Percentiles rank a stretch among this genome's conserved stretches.
phyloP scores from a whole-genome alignment of 2,113 vertebrate species.

The Dendrocopos noguchii region DNA sequence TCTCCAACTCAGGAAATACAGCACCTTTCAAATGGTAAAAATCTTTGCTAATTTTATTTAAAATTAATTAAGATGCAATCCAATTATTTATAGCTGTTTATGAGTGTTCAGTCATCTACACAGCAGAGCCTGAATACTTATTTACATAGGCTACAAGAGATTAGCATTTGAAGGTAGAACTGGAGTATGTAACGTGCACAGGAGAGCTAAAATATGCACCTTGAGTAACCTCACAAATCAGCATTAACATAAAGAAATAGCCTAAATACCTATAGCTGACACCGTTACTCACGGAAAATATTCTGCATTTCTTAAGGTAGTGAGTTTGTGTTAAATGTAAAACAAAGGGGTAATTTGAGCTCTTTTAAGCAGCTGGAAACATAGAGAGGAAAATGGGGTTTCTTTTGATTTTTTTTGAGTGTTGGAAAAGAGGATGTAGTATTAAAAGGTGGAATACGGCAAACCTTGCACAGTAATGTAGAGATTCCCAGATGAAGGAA shows the following conservation, averaged over 20 bases:
- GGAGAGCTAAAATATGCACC: constrained; percentile 21
- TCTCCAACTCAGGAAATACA: not conserved
- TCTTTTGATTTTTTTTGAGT: not conserved
- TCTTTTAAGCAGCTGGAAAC: not conserved
- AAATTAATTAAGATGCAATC: constrained; percentile 25
- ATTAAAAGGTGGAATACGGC: not conserved
- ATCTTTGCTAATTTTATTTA: not conserved
- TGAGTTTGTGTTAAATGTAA: not conserved
- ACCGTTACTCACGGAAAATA: not conserved
- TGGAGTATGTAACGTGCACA: not conserved
- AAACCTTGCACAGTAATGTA: not conserved
- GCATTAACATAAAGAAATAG: not conserved
- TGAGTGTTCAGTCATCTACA: constrained; percentile 16
- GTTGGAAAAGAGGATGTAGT: not conserved
- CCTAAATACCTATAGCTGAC: not conserved
- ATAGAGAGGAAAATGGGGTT: not conserved
- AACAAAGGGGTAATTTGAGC: not conserved
- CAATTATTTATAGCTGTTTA: constrained; percentile 30
- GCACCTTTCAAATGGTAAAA: not conserved
- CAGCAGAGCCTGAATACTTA: constrained; percentile 17
- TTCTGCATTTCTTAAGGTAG: not conserved
- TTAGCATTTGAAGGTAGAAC: constrained; percentile 14
- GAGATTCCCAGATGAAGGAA: not conserved
- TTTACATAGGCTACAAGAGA: constrained; percentile 27
- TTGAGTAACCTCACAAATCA: not conserved